Conservation (phyloP, 2,113 vertebrate species). For the Oreamnos americanus region DNA sequence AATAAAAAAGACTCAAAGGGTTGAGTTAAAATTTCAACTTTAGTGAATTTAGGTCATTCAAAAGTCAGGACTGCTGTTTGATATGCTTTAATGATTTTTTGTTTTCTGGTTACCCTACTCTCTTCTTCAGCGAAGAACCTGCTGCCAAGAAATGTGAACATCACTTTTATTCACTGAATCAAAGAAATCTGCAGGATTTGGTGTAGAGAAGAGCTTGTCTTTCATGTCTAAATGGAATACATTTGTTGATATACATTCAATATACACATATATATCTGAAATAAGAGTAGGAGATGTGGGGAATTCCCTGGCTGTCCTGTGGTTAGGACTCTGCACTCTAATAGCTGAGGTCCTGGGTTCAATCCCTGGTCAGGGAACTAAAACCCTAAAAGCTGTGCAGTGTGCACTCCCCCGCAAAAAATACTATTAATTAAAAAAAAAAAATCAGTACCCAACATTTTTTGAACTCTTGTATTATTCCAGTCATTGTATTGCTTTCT, state of each 20-base stretch:
- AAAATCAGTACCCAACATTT: not conserved
- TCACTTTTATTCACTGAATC: conserved; percentile 7
- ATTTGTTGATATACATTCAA: not conserved
- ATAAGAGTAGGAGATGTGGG: not conserved
- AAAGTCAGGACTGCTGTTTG: conserved; percentile 8
- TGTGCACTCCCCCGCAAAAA: not conserved
- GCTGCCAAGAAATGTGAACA: not conserved
- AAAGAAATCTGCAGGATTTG: not conserved
- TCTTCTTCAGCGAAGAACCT: not conserved
- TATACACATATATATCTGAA: not conserved
- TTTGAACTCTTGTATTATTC: not conserved
- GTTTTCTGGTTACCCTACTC: not conserved
- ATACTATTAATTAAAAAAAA: not conserved
- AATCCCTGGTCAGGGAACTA: not conserved
- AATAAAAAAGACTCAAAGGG: not conserved
- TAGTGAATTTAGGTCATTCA: conserved; percentile 7
- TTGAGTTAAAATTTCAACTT: conserved; percentile 15
- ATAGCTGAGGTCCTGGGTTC: not conserved
- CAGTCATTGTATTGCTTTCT: not conserved
- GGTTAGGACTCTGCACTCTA: not conserved
- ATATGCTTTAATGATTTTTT: not conserved
- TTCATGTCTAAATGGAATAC: not conserved
- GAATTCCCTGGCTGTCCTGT: not conserved
- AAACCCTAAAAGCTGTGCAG: not conserved
- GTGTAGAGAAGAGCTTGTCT: not conserved